A percentile compares a stretch with the other conserved stretches of the same genome.
phyloP scores from a whole-genome alignment of 2,797 vertebrate genomes.

The Sebastes matsubarae region DNA sequence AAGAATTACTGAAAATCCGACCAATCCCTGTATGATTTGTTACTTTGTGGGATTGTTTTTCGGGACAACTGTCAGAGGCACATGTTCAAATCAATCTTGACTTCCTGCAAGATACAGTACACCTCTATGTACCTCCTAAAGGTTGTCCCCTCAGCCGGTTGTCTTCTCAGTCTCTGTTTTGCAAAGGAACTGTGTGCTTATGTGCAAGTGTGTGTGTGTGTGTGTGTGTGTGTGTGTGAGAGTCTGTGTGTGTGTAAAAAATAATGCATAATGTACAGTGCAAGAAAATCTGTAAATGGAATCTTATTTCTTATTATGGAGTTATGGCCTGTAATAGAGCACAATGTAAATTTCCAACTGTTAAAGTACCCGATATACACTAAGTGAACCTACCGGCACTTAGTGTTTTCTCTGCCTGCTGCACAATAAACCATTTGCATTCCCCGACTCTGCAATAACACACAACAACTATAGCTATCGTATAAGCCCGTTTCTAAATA shows the following conservation, averaged over 20 bases:
- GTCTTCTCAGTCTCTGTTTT: not conserved
- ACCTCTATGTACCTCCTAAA: not conserved
- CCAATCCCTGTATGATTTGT: not conserved
- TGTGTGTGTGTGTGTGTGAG: not conserved
- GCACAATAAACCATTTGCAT: slow-evolving; percentile 42
- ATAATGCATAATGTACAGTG: not conserved
- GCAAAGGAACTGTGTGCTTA: not conserved
- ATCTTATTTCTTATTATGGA: not conserved
- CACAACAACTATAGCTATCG: slow-evolving; percentile 43
- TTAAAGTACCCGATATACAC: slow-evolving; percentile 8
- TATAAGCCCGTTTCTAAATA: slow-evolving; percentile 56
- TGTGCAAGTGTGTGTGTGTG: not conserved
- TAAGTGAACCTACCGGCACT: slow-evolving; percentile 10
- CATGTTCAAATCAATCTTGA: not conserved
- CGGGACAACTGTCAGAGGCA: not conserved
- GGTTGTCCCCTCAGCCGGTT: not conserved
- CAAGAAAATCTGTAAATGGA: not conserved
- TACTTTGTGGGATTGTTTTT: not conserved
- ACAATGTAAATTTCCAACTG: not conserved
- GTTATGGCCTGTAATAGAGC: slow-evolving; percentile 8
- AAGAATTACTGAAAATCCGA: not conserved
- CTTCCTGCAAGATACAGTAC: not conserved
- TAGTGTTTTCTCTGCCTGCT: slow-evolving; percentile 25
- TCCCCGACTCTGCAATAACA: slow-evolving; percentile 43
- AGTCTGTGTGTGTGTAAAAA: not conserved